Evolutionary conservation across 1,140 invertebrate genomes (phyloP).

Genomic region (Rhyacophila brunnea): DNA sequence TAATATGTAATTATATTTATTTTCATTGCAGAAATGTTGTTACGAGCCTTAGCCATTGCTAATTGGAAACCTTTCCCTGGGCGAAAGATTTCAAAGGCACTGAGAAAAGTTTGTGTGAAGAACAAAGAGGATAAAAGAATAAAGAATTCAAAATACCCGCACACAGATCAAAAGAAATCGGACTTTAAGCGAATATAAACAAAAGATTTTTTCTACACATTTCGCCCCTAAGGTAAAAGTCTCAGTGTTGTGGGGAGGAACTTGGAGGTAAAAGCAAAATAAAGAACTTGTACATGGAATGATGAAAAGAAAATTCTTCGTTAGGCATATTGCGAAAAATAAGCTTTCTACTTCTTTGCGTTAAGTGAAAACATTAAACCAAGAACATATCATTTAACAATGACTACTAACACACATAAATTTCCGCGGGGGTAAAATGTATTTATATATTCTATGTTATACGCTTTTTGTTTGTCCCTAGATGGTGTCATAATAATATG

Average conservation of each 20-base stretch:
- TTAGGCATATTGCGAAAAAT: too few relatives aligned
- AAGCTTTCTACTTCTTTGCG: too few relatives aligned
- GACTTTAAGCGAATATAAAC: constrained; percentile 27
- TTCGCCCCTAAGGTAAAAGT: constrained; percentile 11
- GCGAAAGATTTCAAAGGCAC: constrained; percentile 19
- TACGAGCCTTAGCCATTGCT: constrained; percentile 16
- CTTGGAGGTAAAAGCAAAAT: too few relatives aligned
- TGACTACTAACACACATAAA: too few relatives aligned
- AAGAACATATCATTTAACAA: too few relatives aligned
- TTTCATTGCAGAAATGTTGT: constrained; percentile 24
- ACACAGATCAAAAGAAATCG: constrained; percentile 33
- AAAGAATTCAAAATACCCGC: constrained; percentile 27
- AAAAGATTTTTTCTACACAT: constrained; percentile 29
- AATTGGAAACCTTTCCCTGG: constrained; percentile 28
- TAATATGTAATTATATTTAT: constrained; percentile 27
- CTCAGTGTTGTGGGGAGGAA: constrained; percentile 2
- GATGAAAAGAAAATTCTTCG: constrained; percentile 1
- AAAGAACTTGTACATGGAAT: not conserved
- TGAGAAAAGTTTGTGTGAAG: constrained; percentile 25
- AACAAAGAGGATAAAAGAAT: constrained; percentile 26
- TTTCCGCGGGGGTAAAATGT: too few relatives aligned
- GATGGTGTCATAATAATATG: too few relatives aligned
- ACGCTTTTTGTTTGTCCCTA: too few relatives aligned
- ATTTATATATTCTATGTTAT: too few relatives aligned
- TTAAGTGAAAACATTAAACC: too few relatives aligned